Evolutionary conservation across 2,113 vertebrate species (phyloP).

Genomic region (Cacatua alba): DNA sequence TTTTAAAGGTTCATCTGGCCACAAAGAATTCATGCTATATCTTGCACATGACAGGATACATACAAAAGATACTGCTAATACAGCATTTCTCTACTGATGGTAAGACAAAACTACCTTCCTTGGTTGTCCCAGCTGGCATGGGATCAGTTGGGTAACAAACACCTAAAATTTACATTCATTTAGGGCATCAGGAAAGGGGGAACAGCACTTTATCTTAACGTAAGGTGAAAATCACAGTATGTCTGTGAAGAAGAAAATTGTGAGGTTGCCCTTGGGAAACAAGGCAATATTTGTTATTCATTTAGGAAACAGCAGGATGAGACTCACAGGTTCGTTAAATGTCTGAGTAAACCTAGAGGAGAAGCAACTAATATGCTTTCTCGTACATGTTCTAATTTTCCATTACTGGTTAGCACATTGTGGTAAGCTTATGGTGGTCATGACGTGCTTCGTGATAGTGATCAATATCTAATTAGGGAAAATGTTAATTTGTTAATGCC

Average conservation of each 20-base stretch:
- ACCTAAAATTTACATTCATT: neutral
- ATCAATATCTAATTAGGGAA: slow-evolving; percentile 72
- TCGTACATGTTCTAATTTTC: neutral
- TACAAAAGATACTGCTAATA: neutral
- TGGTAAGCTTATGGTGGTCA: neutral
- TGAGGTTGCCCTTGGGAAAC: neutral
- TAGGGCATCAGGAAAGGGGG: neutral
- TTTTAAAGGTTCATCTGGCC: neutral
- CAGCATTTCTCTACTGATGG: neutral
- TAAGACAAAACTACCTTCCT: neutral
- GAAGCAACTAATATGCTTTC: neutral
- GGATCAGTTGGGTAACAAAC: neutral
- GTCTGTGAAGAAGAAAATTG: neutral
- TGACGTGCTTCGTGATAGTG: slow-evolving; percentile 6
- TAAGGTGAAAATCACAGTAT: neutral
- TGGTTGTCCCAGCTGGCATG: neutral
- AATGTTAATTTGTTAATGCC: slow-evolving; percentile 52
- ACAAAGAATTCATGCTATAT: neutral
- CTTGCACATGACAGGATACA: neutral
- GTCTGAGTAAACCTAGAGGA: neutral
- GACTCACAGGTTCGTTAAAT: neutral
- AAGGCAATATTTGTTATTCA: neutral
- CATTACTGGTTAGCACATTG: neutral
- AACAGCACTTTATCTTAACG: neutral
- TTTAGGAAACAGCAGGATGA: neutral